Evolutionary conservation across 2,888 invertebrate species (phyloP).

Genomic region (Ferrisia virgata): DNA sequence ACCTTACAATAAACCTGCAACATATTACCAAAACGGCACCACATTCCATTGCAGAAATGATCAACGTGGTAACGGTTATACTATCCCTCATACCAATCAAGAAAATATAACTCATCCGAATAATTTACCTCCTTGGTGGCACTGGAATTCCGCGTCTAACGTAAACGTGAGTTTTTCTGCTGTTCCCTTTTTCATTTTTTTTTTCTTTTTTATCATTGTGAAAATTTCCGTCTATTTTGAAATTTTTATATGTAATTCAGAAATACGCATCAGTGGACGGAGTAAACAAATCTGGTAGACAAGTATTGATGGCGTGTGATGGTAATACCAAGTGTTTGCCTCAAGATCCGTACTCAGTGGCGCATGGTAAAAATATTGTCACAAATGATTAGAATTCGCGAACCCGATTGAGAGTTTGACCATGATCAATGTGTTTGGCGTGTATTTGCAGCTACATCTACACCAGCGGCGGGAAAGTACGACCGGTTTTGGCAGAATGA

Average conservation of each 20-base stretch:
- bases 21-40: conserved; percentile 18
- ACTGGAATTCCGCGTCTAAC: neutral
- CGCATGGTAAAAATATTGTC: neutral
- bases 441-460: too few species aligned
- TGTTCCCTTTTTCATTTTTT: neutral
- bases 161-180: neutral
- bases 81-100: conserved; percentile 22
- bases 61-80: neutral
- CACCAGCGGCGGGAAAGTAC: neutral
- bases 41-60: conserved; percentile 22
- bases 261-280: neutral
- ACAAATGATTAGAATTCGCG: too few species aligned
- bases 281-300: neutral
- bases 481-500: neutral
- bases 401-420: neutral
- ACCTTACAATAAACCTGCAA: neutral
- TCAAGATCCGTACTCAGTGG: neutral
- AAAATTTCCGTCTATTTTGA: neutral
- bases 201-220: neutral
- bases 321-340: conserved; percentile 5
- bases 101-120: conserved; percentile 10
- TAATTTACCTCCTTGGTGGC: conserved; percentile 32
- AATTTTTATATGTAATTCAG: neutral
- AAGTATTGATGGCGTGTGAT: conserved; percentile 13
- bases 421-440: neutral